Percentiles rank a stretch among this genome's conserved stretches.
phyloP scores from a whole-genome alignment of 2,888 invertebrate genomes.

The Orgyia antiqua region DNA sequence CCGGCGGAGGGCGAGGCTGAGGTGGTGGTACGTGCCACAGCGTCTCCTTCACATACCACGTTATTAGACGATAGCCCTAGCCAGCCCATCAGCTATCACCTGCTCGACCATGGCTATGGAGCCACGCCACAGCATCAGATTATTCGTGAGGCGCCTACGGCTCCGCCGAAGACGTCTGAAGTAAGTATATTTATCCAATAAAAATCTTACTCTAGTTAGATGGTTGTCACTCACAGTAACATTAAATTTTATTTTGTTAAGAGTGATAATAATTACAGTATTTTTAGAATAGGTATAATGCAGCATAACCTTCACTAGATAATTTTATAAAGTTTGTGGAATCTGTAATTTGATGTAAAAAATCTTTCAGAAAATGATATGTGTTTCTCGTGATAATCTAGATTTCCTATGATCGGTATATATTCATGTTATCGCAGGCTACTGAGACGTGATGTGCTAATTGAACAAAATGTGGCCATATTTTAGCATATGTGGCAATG shows the following conservation, averaged over 20 bases:
- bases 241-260: too few species aligned
- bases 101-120: conserved; percentile 92
- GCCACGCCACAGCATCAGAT: conserved; percentile 86
- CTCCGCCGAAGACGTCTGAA: conserved; percentile 77
- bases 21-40: conserved; percentile 70
- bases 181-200: conserved; percentile 61
- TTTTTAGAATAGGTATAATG: too few species aligned
- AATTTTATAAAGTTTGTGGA: too few species aligned
- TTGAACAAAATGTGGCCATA: conserved; percentile 5
- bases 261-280: too few species aligned
- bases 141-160: conserved; percentile 74
- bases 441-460: neutral
- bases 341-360: too few species aligned
- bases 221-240: too few species aligned
- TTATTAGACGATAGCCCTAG: conserved; percentile 71
- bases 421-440: too few species aligned
- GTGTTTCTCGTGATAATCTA: too few species aligned
- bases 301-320: too few species aligned
- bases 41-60: conserved; percentile 75
- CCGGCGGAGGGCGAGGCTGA: conserved; percentile 75
- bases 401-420: too few species aligned
- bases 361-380: too few species aligned
- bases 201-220: neutral
- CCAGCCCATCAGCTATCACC: conserved; percentile 83
- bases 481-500: conserved; percentile 8